Conservation (phyloP, 2,888 invertebrate genomes). For the Toxonevra muliebris region DNA sequence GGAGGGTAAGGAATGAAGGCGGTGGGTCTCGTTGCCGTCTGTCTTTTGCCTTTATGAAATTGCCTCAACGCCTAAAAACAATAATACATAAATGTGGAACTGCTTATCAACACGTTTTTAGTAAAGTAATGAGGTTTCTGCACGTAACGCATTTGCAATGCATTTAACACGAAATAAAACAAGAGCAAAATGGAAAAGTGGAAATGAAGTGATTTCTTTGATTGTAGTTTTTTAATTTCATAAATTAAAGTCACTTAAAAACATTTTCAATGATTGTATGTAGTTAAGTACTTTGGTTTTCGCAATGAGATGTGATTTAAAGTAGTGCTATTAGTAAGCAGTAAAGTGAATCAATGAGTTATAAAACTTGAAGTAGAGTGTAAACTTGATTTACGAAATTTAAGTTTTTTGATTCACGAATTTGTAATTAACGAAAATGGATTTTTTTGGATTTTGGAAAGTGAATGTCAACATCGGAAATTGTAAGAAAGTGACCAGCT, state of each 20-base stretch:
- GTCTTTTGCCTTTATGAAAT: conserved; percentile 13
- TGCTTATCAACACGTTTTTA: conserved; percentile 53
- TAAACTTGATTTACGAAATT: too few species aligned
- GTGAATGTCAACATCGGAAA: too few species aligned
- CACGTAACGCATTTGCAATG: conserved; percentile 44
- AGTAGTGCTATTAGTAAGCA: too few species aligned
- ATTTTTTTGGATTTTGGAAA: too few species aligned
- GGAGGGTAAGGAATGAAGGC: neutral
- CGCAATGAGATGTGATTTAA: too few species aligned
- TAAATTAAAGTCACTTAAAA: neutral
- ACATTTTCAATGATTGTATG: neutral
- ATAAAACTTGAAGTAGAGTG: too few species aligned
- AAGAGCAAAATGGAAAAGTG: too few species aligned
- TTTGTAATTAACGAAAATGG: too few species aligned
- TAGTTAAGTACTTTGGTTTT: too few species aligned
- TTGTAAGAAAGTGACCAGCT: too few species aligned
- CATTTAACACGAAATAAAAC: neutral
- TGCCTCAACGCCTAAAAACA: conserved; percentile 33
- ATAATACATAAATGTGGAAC: conserved; percentile 22
- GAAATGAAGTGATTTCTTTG: neutral
- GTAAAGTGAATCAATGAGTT: too few species aligned
- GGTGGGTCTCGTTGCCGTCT: neutral
- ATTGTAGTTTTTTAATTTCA: neutral
- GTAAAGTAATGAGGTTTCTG: conserved; percentile 45
- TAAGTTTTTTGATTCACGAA: too few species aligned